Percentiles rank a stretch among this genome's conserved stretches.
phyloP scores from a whole-genome alignment of 2,113 vertebrate species.

The Athene noctua region DNA sequence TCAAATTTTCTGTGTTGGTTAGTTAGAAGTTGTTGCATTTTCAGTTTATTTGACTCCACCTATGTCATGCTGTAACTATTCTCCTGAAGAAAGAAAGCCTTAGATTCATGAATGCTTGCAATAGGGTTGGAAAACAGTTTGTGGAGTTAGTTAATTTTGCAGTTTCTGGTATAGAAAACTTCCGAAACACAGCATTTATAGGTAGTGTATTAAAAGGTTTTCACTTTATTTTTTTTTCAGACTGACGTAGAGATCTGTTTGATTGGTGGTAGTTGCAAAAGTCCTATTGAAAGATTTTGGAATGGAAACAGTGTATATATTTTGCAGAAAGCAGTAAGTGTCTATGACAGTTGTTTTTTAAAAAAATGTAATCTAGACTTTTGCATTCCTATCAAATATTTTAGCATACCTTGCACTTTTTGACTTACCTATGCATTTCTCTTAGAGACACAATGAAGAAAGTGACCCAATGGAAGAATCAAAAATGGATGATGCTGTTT shows the following conservation, averaged over 20 bases:
- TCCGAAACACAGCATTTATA: neutral
- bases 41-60: neutral
- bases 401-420: neutral
- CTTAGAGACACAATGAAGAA: constrained; percentile 52
- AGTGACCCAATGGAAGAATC: constrained; percentile 37
- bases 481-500: constrained; percentile 18
- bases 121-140: neutral
- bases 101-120: neutral
- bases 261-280: constrained; percentile 49
- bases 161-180: neutral
- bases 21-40: neutral
- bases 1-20: neutral
- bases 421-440: neutral
- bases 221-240: constrained; percentile 36
- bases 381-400: neutral
- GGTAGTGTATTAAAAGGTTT: neutral
- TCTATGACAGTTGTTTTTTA: neutral
- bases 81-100: neutral
- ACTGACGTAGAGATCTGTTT: constrained; percentile 77
- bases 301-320: constrained; percentile 75
- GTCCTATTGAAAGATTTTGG: constrained; percentile 73
- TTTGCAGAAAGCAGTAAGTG: constrained; percentile 84
- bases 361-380: neutral
- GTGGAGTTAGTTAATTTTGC: neutral
- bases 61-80: fast-evolving